Base-by-base conservation (phyloP, 1,140 invertebrate species). In the Rhyzopertha dominica region DNA sequence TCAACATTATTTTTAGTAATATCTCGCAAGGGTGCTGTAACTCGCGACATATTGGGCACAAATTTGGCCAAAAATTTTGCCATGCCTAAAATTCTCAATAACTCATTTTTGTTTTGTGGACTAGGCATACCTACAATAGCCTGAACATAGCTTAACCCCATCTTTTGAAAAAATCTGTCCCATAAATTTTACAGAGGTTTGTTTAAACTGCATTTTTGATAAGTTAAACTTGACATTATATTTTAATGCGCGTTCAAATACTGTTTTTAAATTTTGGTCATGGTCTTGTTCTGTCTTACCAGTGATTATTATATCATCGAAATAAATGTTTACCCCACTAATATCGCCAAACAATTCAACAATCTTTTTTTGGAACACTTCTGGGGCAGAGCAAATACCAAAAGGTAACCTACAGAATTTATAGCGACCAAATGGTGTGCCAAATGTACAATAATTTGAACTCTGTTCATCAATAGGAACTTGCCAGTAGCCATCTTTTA, bases 221-320 rank as follows among this genome's bases (percentile, higher is more conserved):
- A 22, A 26, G 39, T 66, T 64, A 47, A 67, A 62, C 34, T 65
- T 65, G 18, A 66, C 42, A 41, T 64, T 57, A 47, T 61, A 52
- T 34, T 59, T 35, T 31, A 36, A 18, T 8, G 60, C 61, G 32
- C 53, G 54, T 20, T 59, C 36, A 29, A 63, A 36, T 36, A 73
- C 60, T 41, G 52, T 17, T 29, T 20, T 34, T 24, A 72, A 43
- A 24, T 51, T 62, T 45, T 56, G 26, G 49, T 68, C 62, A 60
- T 69, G 59, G 19, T 62, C 50, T 42, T 51, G 34, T 40, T 51
- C 32, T 36, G 45, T 54, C 25, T 40, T 26, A 24, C 30, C 18
- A 71, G 49, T 12, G 24, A 65, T 50, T 17, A 57, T 49, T 8
- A 70, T 32, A 53, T 71, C 65, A 53, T 70, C 65, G 45, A 68